Evolutionary conservation across 2,797 vertebrate genomes (phyloP).

Genomic region (Gadopsis marmoratus): DNA sequence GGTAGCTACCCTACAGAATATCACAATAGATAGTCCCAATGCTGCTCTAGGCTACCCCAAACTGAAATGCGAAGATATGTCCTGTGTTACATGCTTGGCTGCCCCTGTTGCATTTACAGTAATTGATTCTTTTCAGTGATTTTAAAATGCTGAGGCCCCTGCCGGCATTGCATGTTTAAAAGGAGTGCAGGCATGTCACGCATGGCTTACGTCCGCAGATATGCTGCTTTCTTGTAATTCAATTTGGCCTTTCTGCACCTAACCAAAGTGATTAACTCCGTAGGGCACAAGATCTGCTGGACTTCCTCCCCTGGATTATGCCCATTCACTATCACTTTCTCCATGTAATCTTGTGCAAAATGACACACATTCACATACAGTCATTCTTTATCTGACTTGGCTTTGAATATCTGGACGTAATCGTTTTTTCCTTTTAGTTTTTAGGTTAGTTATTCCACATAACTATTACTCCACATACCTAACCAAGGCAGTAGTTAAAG

Average conservation of each 20-base stretch:
- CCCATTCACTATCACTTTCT: slow-evolving; percentile 38
- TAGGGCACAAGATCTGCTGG: slow-evolving; percentile 61
- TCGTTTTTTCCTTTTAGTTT: not conserved
- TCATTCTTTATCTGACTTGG: slow-evolving; percentile 15
- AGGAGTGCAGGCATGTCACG: slow-evolving; percentile 79
- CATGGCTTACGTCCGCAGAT: slow-evolving; percentile 80
- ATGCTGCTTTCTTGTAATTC: slow-evolving; percentile 78
- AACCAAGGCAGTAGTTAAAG: not conserved
- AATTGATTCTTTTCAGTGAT: slow-evolving; percentile 90
- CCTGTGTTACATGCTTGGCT: slow-evolving; percentile 86
- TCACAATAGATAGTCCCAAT: slow-evolving; percentile 77
- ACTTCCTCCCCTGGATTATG: slow-evolving; percentile 55
- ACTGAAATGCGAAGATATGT: slow-evolving; percentile 85
- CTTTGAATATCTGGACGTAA: slow-evolving; percentile 16
- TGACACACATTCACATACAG: slow-evolving; percentile 12
- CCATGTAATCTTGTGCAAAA: slow-evolving; percentile 55
- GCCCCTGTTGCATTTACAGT: slow-evolving; percentile 85
- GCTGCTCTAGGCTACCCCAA: slow-evolving; percentile 69
- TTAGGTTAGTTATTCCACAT: no score
- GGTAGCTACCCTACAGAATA: slow-evolving; percentile 59
- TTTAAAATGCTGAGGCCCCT: slow-evolving; percentile 77
- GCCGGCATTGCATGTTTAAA: slow-evolving; percentile 81
- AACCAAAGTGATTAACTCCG: slow-evolving; percentile 77
- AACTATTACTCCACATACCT: not conserved
- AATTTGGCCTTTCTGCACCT: slow-evolving; percentile 74